phyloP scores from a whole-genome alignment of 2,888 invertebrate genomes.

The Linyphia triangularis region DNA sequence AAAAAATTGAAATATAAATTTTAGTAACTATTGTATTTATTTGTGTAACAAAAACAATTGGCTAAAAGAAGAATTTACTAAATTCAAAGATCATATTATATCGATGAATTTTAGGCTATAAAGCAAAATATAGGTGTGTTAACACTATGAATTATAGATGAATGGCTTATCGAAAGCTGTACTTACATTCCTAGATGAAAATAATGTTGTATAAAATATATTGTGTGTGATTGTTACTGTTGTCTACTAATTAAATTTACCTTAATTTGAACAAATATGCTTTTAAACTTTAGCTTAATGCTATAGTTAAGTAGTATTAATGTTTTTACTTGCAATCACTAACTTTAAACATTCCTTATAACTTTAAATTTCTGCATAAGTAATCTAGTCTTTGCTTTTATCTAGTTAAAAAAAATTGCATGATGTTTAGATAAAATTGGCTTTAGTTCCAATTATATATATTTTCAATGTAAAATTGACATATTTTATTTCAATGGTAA shows the following conservation, averaged over 20 bases:
- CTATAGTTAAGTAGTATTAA: background rate
- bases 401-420: background rate
- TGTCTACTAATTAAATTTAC: background rate
- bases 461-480: background rate
- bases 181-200: too few species aligned
- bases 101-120: background rate
- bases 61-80: too few species aligned
- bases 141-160: background rate
- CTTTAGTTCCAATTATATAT: background rate
- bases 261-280: background rate
- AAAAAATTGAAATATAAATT: background rate
- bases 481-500: too few species aligned
- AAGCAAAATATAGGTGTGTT: background rate
- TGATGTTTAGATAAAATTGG: background rate
- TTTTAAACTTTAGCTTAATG: background rate
- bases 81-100: too few species aligned
- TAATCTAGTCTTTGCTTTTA: slow-evolving; percentile 8
- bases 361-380: background rate
- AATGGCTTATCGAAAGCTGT: too few species aligned
- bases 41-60: background rate
- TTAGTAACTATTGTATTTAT: background rate
- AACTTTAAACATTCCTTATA: slow-evolving; percentile 14
- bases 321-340: background rate
- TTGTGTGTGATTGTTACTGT: too few species aligned
- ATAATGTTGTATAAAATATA: too few species aligned